Conservation (phyloP, 2,113 vertebrate species). For the Corynorhinus townsendii region DNA sequence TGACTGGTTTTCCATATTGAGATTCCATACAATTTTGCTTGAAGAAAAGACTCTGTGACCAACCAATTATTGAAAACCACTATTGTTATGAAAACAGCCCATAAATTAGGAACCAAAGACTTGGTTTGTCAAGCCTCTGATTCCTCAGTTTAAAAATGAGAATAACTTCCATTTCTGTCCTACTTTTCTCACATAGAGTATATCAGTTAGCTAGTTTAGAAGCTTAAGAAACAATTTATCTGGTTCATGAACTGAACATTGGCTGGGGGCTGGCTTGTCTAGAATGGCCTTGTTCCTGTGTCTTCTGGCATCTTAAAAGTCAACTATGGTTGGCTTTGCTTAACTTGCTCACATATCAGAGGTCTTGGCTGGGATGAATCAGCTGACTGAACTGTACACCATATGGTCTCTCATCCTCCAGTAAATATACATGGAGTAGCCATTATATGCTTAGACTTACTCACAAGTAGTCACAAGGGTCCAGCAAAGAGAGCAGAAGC, state of each 20-base stretch:
- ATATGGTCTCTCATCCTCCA: not conserved
- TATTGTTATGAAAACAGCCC: not conserved
- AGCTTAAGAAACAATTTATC: not conserved
- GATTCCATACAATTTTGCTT: not conserved
- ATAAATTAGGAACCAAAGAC: not conserved
- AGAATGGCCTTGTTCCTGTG: not conserved
- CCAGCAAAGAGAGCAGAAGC: not conserved
- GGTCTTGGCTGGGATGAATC: not conserved
- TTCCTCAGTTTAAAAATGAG: not conserved
- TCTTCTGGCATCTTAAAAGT: not conserved
- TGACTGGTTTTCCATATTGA: not conserved
- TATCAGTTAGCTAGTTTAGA: not conserved
- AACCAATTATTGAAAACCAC: not conserved
- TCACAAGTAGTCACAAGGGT: not conserved
- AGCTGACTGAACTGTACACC: not conserved
- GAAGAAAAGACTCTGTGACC: not conserved
- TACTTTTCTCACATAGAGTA: not conserved
- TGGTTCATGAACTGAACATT: not conserved
- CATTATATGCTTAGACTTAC: not conserved
- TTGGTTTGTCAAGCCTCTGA: not conserved
- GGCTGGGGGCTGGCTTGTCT: not conserved
- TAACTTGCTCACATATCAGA: not conserved
- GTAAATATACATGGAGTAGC: too few relatives aligned
- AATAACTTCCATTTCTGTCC: not conserved
- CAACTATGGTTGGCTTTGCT: not conserved